Evolutionary conservation across 2,113 vertebrate genomes (phyloP), one percentile per base, ranked within the genome.

Genomic region (Alaudala cheleensis): DNA sequence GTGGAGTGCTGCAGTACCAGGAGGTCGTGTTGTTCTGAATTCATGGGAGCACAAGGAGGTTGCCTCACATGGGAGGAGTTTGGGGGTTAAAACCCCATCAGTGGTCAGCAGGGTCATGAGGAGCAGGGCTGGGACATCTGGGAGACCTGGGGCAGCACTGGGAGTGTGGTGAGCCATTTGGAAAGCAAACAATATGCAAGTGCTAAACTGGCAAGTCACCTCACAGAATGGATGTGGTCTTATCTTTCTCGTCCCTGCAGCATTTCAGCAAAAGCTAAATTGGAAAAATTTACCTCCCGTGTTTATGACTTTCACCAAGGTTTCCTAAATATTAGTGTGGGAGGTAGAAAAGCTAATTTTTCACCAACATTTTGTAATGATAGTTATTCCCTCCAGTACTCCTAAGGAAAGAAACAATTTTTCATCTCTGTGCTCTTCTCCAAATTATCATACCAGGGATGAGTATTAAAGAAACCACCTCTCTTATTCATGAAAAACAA

Each of bases 281-380:
- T 78, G 69, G 69, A 92, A 94, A 94, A 91, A 95, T 79, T 92
- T 92, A 83, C 89, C 58, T 92, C 51, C 60, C 0, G 0, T 76
- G 57, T 88, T 96, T 96, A 95, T 60, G 77, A 66, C 57, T 96
- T 97, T 81, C 70, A 82, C 84, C 60, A 42, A 95, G 53, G 71
- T 92, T 95, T 89, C 57, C 89, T 93, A 88, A 95, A 94, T 96
- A 95, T 95, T 94, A 92, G 57, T 45, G 70, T 91, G 61, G 34
- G 81, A 90, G 37, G 72, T 33, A 91, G 65, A 88, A 94, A 89
- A 96, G 34, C 62, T 93, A 73, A 83, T 96, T 97, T 95, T 96
- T 95, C 92, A 88, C 45, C 37, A 95, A 49, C 24, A 39, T 84
- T 88, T 80, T 92, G n/a, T 91, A 92, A 84, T 82, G 57, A 47